Evolutionary conservation across 2,113 vertebrate species (phyloP).

Genomic region (Felis catus): DNA sequence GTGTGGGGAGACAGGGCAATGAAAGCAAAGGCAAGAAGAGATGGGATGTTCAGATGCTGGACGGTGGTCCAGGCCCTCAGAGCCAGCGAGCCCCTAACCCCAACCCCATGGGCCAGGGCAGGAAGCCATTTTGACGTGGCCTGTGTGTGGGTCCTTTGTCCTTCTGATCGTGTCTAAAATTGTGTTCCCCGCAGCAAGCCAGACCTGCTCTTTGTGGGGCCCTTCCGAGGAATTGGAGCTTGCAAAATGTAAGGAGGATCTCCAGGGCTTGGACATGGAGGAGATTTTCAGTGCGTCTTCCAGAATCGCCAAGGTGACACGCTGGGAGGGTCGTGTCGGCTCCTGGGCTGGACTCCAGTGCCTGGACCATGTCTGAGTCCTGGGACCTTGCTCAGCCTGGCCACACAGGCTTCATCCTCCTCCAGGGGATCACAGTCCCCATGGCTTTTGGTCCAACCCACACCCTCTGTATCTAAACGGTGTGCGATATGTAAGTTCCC

Average conservation of each 20-base stretch:
- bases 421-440: too few species aligned
- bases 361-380: background rate
- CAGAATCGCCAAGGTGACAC: constrained; percentile 64
- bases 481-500: too few species aligned
- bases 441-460: background rate
- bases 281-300: background rate
- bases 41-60: background rate
- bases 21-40: background rate
- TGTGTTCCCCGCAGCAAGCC: constrained; percentile 50
- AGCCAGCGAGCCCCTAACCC: background rate
- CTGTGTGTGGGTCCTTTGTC: background rate
- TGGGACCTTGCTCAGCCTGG: background rate
- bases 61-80: background rate
- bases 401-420: fast-evolving
- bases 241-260: constrained; percentile 34
- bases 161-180: fast-evolving
- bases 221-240: constrained; percentile 40
- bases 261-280: background rate
- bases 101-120: background rate
- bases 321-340: fast-evolving
- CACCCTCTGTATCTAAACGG: background rate
- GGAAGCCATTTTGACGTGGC: fast-evolving
- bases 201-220: constrained; percentile 65
- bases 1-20: background rate
- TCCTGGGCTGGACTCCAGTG: fast-evolving